These are phyloP conservation scores for Gambelia wislizenii DNA, from an alignment of 2,797 vertebrate genomes.

Conservation along the genomic window DNA sequence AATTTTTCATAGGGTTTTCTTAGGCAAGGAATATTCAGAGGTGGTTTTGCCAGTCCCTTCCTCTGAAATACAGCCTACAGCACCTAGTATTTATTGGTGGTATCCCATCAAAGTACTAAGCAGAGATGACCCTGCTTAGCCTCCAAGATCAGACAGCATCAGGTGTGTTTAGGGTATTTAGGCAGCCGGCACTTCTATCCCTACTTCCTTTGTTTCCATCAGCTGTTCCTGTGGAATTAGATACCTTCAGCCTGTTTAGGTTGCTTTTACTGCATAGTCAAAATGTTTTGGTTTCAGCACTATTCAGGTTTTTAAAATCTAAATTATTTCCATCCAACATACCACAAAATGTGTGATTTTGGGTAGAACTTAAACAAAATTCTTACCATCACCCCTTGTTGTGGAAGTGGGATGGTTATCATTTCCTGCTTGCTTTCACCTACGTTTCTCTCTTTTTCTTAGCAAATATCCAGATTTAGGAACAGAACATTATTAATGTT, in stretches of 20 bases:
- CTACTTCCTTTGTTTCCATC: background rate
- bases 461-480: background rate
- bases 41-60: too few species aligned
- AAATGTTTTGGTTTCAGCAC: background rate
- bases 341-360: background rate
- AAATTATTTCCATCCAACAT: background rate
- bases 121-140: too few species aligned
- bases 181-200: background rate
- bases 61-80: too few species aligned
- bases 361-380: background rate
- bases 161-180: too few species aligned
- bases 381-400: background rate
- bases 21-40: too few species aligned
- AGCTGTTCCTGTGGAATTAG: background rate
- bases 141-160: too few species aligned
- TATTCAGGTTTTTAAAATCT: background rate
- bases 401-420: background rate
- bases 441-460: background rate
- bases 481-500: background rate
- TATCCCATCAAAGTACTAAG: too few species aligned
- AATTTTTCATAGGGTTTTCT: too few species aligned
- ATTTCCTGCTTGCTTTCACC: background rate
- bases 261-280: background rate
- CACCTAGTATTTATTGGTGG: too few species aligned
- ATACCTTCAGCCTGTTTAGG: background rate